A percentile compares a stretch with the other conserved stretches of the same genome.
Conservation (phyloP, 2,113 vertebrate species). For the Haemorhous mexicanus region DNA sequence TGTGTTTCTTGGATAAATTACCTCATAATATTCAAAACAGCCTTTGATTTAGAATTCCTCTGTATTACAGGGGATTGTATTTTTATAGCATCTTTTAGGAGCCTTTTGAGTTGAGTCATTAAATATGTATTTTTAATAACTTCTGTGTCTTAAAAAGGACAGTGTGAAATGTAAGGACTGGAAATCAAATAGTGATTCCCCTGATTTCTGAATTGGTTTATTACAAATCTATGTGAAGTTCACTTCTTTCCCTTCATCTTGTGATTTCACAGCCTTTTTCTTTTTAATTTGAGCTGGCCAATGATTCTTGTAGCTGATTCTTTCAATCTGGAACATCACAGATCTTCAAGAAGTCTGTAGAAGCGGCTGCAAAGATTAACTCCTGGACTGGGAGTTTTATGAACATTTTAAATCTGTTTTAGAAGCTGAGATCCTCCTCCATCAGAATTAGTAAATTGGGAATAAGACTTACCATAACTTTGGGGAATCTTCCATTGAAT, state of each 20-base stretch:
- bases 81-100: slow-evolving; percentile 37
- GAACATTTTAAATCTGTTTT: not conserved
- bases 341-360: not conserved
- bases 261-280: not conserved
- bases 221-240: not conserved
- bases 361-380: not conserved
- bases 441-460: not conserved
- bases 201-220: not conserved
- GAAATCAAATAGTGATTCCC: slow-evolving; percentile 13
- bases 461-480: not conserved
- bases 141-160: not conserved
- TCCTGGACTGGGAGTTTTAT: not conserved
- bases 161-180: slow-evolving; percentile 1
- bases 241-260: not conserved
- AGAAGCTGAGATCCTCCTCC: not conserved
- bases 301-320: not conserved
- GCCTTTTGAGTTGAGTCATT: slow-evolving; percentile 13
- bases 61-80: not conserved
- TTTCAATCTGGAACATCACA: not conserved
- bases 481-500: not conserved
- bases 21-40: not conserved
- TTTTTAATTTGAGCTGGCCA: not conserved
- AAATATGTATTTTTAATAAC: slow-evolving; percentile 32
- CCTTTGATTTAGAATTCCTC: not conserved
- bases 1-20: not conserved